Base-by-base conservation (phyloP, 1,140 invertebrate species). In the Uloborus diversus region DNA sequence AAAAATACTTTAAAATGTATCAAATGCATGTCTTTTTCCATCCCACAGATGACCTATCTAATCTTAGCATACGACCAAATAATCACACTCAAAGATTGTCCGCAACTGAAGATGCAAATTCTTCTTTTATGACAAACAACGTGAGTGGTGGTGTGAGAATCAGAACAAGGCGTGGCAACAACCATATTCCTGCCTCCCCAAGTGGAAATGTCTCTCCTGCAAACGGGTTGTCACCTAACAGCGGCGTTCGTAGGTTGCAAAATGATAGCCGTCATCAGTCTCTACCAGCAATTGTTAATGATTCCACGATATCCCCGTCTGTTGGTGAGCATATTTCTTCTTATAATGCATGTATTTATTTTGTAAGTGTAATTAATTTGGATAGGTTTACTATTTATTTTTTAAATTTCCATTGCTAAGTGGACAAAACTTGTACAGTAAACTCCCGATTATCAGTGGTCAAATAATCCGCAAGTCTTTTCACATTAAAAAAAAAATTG, bases 251-350 rank as follows among this genome's bases (percentile, higher is more conserved):
- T 20, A 56, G 76, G 27, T 42, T 79, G 3, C 76, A 79, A 28
- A 79, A 61, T 79, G 76, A 79, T 17, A 79, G 25, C 23, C 57
- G 76, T 28, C 76, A 79, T 49, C 76, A 79, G 33, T 79, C 76
- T 0, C 25, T 79, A n/a, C 76, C 76, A 42, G 76, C 76, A 25
- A 79, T 79, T 23, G 76, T 79, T 59, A 79, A 79, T 59, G 76
- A 79, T 69, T 79, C 76, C 17, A 79, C 76, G 33, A 69, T 79
- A 59, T 30, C 76, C 33, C 35, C 76, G 14, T 35, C 64, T 25
- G 76, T 68, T 49, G 76, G 76, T 79, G 32, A 42, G 64, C 42
- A 3, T 25, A n/a, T n/a, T n/a, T n/a, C n/a, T n/a, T n/a, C n/a
- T n/a, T n/a, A n/a, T n/a, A n/a, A n/a, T n/a, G n/a, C n/a, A n/a